Conservation (phyloP, 2,888 invertebrate genomes). For the Athripsodes cinereus region DNA sequence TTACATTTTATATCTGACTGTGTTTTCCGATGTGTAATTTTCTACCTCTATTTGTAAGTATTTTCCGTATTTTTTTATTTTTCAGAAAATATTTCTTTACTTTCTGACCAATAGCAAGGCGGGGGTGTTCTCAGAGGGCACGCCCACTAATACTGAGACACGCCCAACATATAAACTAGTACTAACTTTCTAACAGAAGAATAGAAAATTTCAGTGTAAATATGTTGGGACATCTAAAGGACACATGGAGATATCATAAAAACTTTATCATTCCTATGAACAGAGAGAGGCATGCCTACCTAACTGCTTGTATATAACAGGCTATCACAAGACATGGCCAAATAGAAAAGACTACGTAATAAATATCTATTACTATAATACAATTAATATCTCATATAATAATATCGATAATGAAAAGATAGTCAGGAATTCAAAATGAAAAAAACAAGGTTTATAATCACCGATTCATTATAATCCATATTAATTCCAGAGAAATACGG, state of each 20-base stretch:
- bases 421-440: no score
- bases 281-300: no score
- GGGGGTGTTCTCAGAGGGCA: neutral
- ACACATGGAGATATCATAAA: neutral
- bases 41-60: neutral
- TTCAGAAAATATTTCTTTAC: neutral
- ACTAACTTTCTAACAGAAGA: neutral
- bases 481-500: no score
- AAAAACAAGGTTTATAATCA: no score
- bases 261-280: neutral
- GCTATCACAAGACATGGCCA: no score
- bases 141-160: conserved; percentile 5
- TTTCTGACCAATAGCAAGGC: neutral
- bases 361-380: no score
- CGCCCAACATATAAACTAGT: conserved; percentile 3
- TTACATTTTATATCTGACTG: conserved; percentile 1
- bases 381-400: no score
- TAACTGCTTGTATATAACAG: no score
- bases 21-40: conserved; percentile 1
- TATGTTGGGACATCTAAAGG: neutral
- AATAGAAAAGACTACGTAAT: no score
- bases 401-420: no score
- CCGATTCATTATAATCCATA: no score
- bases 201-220: neutral
- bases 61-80: conserved; percentile 4